A percentile compares a stretch with the other conserved stretches of the same genome.
These are phyloP conservation scores for Eulemur albifrons DNA, from an alignment of 2,797 vertebrate species.

Conservation along the genomic window DNA sequence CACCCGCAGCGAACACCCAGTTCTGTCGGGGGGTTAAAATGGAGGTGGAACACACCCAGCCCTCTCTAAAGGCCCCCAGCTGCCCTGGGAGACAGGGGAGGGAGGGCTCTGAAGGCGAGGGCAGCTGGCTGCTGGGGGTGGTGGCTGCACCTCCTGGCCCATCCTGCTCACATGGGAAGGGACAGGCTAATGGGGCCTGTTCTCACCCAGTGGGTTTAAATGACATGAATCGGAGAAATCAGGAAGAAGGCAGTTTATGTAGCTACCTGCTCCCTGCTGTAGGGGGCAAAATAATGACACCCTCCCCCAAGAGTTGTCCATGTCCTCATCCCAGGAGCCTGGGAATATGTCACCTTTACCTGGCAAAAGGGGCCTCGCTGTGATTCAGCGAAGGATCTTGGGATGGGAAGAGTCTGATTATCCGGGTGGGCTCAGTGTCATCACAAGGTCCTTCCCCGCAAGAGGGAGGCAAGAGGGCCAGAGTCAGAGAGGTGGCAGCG, in stretches of 20 bases:
- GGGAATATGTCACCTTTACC: not conserved
- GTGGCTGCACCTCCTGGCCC: not conserved
- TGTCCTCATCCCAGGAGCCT: not conserved
- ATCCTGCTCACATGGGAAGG: not conserved
- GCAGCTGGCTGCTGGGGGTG: not conserved
- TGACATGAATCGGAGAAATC: not conserved
- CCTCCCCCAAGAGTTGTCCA: rapidly evolving
- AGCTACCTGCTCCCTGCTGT: not conserved
- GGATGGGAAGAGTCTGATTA: not conserved
- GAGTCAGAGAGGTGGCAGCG: rapidly evolving
- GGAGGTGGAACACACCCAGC: not conserved
- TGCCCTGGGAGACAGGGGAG: not conserved
- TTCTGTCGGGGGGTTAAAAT: not conserved
- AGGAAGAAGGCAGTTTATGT: not conserved
- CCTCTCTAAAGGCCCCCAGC: not conserved
- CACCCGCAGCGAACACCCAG: not conserved
- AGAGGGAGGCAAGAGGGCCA: not conserved
- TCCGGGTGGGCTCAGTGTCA: too few species aligned
- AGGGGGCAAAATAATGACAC: not conserved
- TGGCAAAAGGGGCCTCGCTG: not conserved
- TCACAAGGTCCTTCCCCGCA: not conserved
- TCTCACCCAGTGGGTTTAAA: not conserved
- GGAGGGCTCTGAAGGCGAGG: not conserved
- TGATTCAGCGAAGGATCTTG: not conserved
- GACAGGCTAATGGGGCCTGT: not conserved